Evolutionary conservation across 2,888 invertebrate genomes (phyloP).

Genomic region (Epistrophe grossulariae): DNA sequence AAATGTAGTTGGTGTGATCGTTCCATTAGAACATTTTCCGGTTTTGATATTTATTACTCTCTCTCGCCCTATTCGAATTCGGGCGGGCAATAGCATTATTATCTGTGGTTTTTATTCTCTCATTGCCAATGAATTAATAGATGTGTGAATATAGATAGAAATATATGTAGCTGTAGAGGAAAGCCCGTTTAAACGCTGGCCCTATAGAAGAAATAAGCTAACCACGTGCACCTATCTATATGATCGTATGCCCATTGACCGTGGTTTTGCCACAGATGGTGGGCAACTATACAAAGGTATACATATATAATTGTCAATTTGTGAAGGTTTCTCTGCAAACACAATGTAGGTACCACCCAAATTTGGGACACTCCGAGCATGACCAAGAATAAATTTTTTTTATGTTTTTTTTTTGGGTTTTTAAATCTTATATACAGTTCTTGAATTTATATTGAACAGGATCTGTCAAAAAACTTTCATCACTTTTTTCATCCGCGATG

Average conservation of each 20-base stretch:
- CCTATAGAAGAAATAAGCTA: background rate
- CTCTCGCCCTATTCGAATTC: conserved; percentile 45
- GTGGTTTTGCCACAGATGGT: conserved; percentile 53
- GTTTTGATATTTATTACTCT: conserved; percentile 59
- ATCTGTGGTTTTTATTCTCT: conserved; percentile 44
- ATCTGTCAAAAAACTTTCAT: conserved; percentile 21
- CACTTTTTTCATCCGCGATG: background rate
- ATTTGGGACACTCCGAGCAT: conserved; percentile 42
- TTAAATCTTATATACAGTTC: background rate
- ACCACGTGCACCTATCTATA: background rate
- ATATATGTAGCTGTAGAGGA: conserved; percentile 41
- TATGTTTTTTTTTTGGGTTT: background rate
- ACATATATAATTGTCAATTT: conserved; percentile 31
- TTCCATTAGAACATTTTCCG: conserved; percentile 65
- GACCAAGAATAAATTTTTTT: conserved; percentile 46
- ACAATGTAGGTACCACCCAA: conserved; percentile 29
- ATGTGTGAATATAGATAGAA: conserved; percentile 39
- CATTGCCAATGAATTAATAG: conserved; percentile 68
- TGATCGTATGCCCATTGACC: conserved; percentile 58
- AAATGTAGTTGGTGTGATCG: conserved; percentile 31
- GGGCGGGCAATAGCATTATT: background rate
- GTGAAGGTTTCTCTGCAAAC: conserved; percentile 30
- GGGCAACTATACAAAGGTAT: background rate
- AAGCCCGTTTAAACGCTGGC: conserved; percentile 40
- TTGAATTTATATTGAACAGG: background rate